Evolutionary conservation across 2,113 vertebrate genomes (phyloP).

Genomic region (Clarias batrachus): DNA sequence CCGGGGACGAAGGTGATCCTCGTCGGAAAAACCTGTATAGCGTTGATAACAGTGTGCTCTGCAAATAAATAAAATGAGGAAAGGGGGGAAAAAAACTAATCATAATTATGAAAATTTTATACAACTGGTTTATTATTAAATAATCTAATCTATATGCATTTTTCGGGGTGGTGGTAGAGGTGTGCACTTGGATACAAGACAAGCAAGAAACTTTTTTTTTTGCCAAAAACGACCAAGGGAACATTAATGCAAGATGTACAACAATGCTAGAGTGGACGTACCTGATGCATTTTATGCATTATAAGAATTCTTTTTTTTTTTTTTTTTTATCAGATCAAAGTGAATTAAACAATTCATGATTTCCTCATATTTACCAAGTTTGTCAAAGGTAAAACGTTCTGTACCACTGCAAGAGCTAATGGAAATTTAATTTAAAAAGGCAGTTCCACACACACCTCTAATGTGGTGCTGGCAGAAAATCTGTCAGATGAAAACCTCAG

Average conservation of each 20-base stretch:
- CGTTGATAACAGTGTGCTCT: constrained; percentile 92
- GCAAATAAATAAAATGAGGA: neutral
- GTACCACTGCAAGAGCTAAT: neutral
- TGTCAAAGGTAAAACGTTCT: neutral
- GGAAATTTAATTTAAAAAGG: no score
- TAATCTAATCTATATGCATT: neutral
- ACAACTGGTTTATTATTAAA: neutral
- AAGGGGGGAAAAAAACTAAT: neutral
- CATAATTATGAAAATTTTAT: neutral
- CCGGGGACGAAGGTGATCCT: constrained; percentile 85
- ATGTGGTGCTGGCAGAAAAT: neutral
- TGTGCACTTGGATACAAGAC: neutral
- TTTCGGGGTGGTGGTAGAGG: neutral
- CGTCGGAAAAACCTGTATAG: constrained; percentile 89
- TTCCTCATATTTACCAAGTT: neutral
- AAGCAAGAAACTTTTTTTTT: neutral
- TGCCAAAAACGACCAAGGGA: neutral
- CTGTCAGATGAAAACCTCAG: neutral
- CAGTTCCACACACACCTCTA: neutral
- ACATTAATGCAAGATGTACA: neutral
- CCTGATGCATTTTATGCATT: neutral
- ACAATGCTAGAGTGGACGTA: neutral
- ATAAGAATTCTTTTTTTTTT: neutral
- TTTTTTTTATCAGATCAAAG: neutral
- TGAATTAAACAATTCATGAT: neutral